Base-by-base conservation (phyloP, 2,113 vertebrate genomes). In the Cathartes aura region DNA sequence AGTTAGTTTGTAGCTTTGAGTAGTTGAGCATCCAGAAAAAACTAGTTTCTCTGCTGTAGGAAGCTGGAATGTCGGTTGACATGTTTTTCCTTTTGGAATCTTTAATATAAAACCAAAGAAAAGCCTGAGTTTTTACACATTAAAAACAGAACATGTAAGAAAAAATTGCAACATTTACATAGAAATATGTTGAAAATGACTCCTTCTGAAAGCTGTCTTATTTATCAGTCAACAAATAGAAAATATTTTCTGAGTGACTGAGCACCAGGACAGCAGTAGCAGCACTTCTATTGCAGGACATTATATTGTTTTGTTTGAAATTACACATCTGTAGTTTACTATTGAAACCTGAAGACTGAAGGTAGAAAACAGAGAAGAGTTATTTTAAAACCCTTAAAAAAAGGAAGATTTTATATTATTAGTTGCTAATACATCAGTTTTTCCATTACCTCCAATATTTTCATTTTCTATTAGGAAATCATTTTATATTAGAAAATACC, bases 1-100 rank as follows among this genome's bases (percentile, higher is more conserved):
- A 5, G 95, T 99, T 32, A 98, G 99, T 76, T 97, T 98, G 59
- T 99, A 99, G 93, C 97, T 99, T 91, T 98, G 98, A 62, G 98
- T 98, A 55, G 99, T 99, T 89, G 97, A 98, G 68, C 99, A 99
- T 89, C 99, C 99, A 0, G 99, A 99, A 74, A 99, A 98, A 10
- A 72, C 29, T 12, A 99, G 97, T 81, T 98, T 99, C 96, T 99
- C 99, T 19, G 99, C 98, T 96, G 97, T 98, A 82, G 98, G 97
- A 26, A 98, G 98, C 94, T 99, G 99, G 95, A 99, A 99, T 74
- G 98, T 99, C 1, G 99, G 98, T 92, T 96, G 98, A 59, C 99
- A 99, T 4, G 98, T 99, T 98, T 99, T 99, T 92, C 99, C 99
- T 97, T 98, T 99, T 18, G 99, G 98, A 58, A 99, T 97, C 99